Evolutionary conservation across 2,888 invertebrate species (phyloP), one percentile per base, ranked within the genome.

Genomic region (Orchesellides sinensis): DNA sequence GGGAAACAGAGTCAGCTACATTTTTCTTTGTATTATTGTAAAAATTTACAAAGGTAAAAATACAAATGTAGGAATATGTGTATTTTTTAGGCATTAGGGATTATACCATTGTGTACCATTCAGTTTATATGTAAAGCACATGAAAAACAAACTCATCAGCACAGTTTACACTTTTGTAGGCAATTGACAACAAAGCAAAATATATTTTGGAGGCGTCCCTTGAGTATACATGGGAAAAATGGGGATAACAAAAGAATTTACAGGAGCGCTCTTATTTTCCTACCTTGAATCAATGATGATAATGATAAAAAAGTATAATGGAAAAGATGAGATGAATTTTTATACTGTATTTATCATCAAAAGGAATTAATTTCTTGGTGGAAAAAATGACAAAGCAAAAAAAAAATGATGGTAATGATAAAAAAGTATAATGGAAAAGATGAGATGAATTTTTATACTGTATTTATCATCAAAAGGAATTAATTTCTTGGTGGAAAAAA

Each of bases 361-460:
- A 68, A 35, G 69, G 61, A 78, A 78, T 78, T 78, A 78, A 78
- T 78, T 78, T 78, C 78, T 78, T 78, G 69, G 78, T 69, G 78
- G 69, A 78, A 61, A 69, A 17, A 35, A 61, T 32, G n/a, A 61
- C 29, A 32, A 61, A n/a, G n/a, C n/a, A n/a, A n/a, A n/a, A n/a
- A n/a, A n/a, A n/a, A n/a, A 23, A n/a, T 61, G 59, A 61, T 61
- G 12, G 23, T 40, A 52, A 54, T n/a, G n/a, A n/a, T n/a, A n/a
- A n/a, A n/a, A n/a, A n/a, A n/a, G n/a, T n/a, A n/a, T n/a, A n/a
- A n/a, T n/a, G n/a, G n/a, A n/a, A n/a, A n/a, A n/a, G n/a, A n/a
- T n/a, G n/a, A n/a, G n/a, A n/a, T n/a, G n/a, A n/a, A n/a, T n/a
- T n/a, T n/a, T n/a, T n/a, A n/a, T n/a, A n/a, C n/a, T n/a, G n/a